phyloP scores from a whole-genome alignment of 2,888 invertebrate genomes.

The Hipparchia sbordonii region DNA sequence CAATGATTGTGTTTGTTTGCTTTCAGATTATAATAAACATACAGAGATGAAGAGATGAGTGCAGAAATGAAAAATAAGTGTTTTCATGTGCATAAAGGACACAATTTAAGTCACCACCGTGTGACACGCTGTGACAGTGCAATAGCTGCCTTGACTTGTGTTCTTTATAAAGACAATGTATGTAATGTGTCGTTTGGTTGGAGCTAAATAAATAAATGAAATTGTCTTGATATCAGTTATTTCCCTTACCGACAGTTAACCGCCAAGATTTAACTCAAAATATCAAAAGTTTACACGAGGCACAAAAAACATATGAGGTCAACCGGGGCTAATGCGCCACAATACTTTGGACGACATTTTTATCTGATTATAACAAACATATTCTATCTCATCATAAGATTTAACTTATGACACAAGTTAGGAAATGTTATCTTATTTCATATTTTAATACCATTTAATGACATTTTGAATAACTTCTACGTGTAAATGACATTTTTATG shows the following conservation, averaged over 20 bases:
- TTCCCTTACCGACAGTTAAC: not conserved
- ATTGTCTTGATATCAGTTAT: not conserved
- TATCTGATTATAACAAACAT: too few relatives aligned
- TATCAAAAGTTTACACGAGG: too few relatives aligned
- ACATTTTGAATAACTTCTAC: too few relatives aligned
- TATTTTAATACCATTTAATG: too few relatives aligned
- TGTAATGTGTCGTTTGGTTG: not conserved
- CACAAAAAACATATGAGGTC: too few relatives aligned
- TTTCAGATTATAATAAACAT: constrained; percentile 1
- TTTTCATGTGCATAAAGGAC: not conserved
- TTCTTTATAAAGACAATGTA: not conserved
- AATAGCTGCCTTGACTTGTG: not conserved
- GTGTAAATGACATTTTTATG: too few relatives aligned
- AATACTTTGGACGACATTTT: too few relatives aligned
- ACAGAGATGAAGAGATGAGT: not conserved
- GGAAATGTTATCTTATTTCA: too few relatives aligned
- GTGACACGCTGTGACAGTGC: not conserved
- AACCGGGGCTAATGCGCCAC: too few relatives aligned
- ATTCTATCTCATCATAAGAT: too few relatives aligned
- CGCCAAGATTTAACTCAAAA: too few relatives aligned
- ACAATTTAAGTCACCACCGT: not conserved
- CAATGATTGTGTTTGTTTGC: not conserved
- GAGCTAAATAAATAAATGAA: not conserved
- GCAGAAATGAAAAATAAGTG: not conserved
- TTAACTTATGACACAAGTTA: too few relatives aligned